phyloP scores from a whole-genome alignment of 1,140 invertebrate genomes.

The Drosophila mojavensis region DNA sequence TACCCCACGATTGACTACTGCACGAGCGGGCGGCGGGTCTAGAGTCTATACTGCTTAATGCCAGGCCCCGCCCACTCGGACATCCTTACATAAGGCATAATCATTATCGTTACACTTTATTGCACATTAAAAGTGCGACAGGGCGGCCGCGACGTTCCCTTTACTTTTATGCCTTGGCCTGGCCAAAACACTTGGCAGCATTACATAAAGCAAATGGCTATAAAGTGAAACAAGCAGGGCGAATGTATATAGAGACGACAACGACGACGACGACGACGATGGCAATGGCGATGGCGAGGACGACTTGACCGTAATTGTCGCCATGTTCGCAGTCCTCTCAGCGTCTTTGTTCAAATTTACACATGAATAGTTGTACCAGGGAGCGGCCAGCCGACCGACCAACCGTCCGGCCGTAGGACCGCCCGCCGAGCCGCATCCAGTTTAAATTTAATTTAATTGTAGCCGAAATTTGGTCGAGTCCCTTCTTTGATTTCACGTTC shows the following conservation, averaged over 20 bases:
- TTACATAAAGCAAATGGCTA: slow-evolving; percentile 79
- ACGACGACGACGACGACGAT: slow-evolving; percentile 8
- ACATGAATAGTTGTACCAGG: slow-evolving; percentile 70
- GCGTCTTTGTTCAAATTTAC: slow-evolving; percentile 67
- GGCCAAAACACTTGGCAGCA: slow-evolving; percentile 70
- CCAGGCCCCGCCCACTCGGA: neutral
- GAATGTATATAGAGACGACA: slow-evolving; percentile 37
- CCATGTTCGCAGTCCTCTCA: slow-evolving; percentile 41
- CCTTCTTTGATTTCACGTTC: slow-evolving; percentile 56
- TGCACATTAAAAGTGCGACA: slow-evolving; percentile 77
- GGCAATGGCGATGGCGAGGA: slow-evolving; percentile 13
- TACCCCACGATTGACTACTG: slow-evolving; percentile 75
- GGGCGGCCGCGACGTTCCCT: slow-evolving; percentile 44
- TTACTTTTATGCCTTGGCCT: slow-evolving; percentile 63
- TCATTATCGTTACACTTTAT: slow-evolving; percentile 81
- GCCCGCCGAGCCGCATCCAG: slow-evolving; percentile 21
- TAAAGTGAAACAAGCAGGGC: slow-evolving; percentile 63
- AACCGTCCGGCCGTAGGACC: slow-evolving; percentile 4
- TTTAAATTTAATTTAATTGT: slow-evolving; percentile 79
- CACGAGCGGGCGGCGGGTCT: slow-evolving; percentile 37
- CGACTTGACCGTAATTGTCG: slow-evolving; percentile 77
- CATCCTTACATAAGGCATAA: slow-evolving; percentile 66
- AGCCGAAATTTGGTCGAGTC: slow-evolving; percentile 49
- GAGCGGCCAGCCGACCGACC: slow-evolving; percentile 15
- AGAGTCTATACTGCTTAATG: slow-evolving; percentile 7